Percentiles rank a stretch among this genome's conserved stretches.
phyloP scores from a whole-genome alignment of 2,113 vertebrate species.

The Urocolius indicus region DNA sequence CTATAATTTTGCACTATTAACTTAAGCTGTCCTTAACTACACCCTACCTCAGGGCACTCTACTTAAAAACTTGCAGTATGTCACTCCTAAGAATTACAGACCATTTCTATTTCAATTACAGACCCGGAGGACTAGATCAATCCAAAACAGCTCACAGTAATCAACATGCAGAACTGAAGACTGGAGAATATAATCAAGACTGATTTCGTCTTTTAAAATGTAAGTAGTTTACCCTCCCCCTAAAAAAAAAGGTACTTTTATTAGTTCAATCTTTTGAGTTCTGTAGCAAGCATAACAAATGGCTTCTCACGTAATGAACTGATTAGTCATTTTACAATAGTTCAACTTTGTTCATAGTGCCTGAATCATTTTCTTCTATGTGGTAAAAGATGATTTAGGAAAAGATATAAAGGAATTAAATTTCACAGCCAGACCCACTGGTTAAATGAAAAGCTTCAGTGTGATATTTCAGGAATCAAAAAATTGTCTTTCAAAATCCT shows the following conservation, averaged over 20 bases:
- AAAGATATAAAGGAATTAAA: not conserved
- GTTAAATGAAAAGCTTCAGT: not conserved
- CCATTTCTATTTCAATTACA: not conserved
- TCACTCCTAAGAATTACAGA: not conserved
- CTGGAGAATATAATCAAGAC: not conserved
- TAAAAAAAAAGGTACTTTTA: not conserved
- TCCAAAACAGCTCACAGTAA: not conserved
- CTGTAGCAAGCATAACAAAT: not conserved
- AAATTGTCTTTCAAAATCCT: not conserved
- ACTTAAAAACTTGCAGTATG: not conserved
- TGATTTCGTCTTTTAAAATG: not conserved
- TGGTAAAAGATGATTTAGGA: not conserved
- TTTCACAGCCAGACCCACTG: not conserved
- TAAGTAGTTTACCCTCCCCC: not conserved
- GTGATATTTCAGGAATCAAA: not conserved
- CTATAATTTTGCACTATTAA: not conserved
- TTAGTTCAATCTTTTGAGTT: not conserved
- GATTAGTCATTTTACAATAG: not conserved
- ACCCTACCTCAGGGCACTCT: not conserved
- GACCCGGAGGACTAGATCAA: accelerated
- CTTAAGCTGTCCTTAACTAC: not conserved
- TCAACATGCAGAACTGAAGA: not conserved
- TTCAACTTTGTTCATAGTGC: not conserved
- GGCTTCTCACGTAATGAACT: not conserved
- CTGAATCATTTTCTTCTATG: not conserved